A percentile compares a stretch with the other conserved stretches of the same genome.
These are phyloP conservation scores for Rhinichthys osculus DNA, from an alignment of 2,797 vertebrate species.

Conservation along the genomic window DNA sequence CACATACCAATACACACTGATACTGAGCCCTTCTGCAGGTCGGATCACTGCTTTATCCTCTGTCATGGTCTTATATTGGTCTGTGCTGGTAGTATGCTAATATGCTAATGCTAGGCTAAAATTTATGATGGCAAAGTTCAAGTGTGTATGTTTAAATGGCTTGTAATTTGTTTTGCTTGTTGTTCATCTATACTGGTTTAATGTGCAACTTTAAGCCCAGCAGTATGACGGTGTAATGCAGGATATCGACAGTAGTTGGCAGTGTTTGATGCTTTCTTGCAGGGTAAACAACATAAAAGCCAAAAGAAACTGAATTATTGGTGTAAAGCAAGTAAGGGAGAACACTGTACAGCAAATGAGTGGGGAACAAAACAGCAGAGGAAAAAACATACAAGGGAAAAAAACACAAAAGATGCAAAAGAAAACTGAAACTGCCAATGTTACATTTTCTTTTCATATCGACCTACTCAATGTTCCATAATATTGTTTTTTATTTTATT, in stretches of 20 bases:
- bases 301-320: conserved; percentile 7
- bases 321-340: background rate
- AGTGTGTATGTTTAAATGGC: conserved; percentile 34
- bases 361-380: background rate
- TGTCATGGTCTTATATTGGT: background rate
- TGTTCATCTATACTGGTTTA: conserved; percentile 44
- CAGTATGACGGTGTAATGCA: conserved; percentile 38
- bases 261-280: conserved; percentile 36
- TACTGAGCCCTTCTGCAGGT: background rate
- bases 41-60: background rate
- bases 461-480: conserved; percentile 6
- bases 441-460: background rate
- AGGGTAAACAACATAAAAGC: conserved; percentile 15
- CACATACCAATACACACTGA: conserved; percentile 43
- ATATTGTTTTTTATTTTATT: background rate
- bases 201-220: conserved; percentile 29
- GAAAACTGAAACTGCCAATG: background rate
- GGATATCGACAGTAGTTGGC: conserved; percentile 54
- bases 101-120: conserved; percentile 5
- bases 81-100: conserved; percentile 10
- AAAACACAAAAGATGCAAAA: background rate
- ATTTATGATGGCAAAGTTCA: background rate
- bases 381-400: background rate
- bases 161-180: conserved; percentile 42
- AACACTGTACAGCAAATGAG: background rate